phyloP scores from a whole-genome alignment of 2,888 invertebrate genomes.

The Horisme vitalbata region DNA sequence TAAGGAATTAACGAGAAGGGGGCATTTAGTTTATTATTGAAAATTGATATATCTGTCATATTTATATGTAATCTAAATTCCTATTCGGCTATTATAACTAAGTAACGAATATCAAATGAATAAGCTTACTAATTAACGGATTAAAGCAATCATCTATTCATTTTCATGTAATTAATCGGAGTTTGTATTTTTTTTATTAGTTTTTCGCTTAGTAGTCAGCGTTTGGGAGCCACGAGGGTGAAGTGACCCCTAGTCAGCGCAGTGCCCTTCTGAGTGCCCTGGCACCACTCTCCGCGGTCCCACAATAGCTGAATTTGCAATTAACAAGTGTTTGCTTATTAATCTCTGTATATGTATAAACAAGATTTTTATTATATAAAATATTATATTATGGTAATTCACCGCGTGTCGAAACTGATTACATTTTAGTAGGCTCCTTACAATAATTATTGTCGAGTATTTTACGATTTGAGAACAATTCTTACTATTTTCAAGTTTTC shows the following conservation, averaged over 20 bases:
- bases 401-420: slow-evolving; percentile 39
- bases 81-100: slow-evolving; percentile 18
- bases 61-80: slow-evolving; percentile 11
- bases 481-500: slow-evolving; percentile 24
- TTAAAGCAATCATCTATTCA: background rate
- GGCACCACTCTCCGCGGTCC: background rate
- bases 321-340: slow-evolving; percentile 29
- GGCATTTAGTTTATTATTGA: slow-evolving; percentile 7
- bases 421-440: slow-evolving; percentile 37
- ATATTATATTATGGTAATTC: slow-evolving; percentile 36
- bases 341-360: slow-evolving; percentile 29
- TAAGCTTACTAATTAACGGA: slow-evolving; percentile 12
- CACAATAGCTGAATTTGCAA: slow-evolving; percentile 25
- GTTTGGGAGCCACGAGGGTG: background rate
- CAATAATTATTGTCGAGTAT: slow-evolving; percentile 25
- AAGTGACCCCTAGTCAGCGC: background rate
- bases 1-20: slow-evolving; percentile 40
- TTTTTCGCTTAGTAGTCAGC: slow-evolving; percentile 8
- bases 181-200: background rate
- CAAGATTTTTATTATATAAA: slow-evolving; percentile 29
- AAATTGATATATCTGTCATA: slow-evolving; percentile 7
- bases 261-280: background rate
- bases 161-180: background rate
- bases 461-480: slow-evolving; percentile 29
- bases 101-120: slow-evolving; percentile 7